These are phyloP conservation scores for Meteorus sp. DNA, from an alignment of 1,140 invertebrate species.

Conservation along the genomic window DNA sequence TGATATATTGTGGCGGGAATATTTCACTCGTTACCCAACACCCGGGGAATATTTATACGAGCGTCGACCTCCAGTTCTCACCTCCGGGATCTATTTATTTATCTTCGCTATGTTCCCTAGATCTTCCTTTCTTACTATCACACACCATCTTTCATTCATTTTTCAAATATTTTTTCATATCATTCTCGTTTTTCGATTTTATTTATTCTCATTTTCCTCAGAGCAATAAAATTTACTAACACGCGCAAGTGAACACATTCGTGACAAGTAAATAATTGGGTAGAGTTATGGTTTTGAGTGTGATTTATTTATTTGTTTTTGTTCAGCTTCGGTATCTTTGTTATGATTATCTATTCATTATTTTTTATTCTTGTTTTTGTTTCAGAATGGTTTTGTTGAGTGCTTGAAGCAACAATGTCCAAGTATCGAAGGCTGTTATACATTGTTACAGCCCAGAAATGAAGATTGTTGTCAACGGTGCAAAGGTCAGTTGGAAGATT, in stretches of 20 bases:
- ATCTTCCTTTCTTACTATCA: neutral
- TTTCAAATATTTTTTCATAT: neutral
- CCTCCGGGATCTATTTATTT: neutral
- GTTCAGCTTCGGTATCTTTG: neutral
- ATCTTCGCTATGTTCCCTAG: neutral
- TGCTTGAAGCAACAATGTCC: slow-evolving; percentile 69
- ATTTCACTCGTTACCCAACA: slow-evolving; percentile 21
- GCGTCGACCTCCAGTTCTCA: slow-evolving; percentile 10
- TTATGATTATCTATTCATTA: neutral
- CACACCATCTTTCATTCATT: neutral
- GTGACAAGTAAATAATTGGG: too few relatives aligned
- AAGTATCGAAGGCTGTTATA: slow-evolving; percentile 69
- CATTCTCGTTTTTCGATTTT: too few relatives aligned
- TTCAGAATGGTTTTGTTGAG: slow-evolving; percentile 73
- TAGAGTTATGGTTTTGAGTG: neutral
- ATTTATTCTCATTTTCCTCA: too few relatives aligned
- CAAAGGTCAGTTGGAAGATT: slow-evolving; percentile 68
- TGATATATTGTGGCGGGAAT: slow-evolving; percentile 14
- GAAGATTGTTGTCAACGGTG: slow-evolving; percentile 70
- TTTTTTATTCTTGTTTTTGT: slow-evolving; percentile 21
- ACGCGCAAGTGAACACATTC: too few relatives aligned
- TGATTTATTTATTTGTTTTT: too few relatives aligned
- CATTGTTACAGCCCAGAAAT: slow-evolving; percentile 61
- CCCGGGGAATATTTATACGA: slow-evolving; percentile 19
- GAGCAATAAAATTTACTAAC: too few relatives aligned